Conservation (phyloP, 2,113 vertebrate species). For the Gnathonemus longibarbis region DNA sequence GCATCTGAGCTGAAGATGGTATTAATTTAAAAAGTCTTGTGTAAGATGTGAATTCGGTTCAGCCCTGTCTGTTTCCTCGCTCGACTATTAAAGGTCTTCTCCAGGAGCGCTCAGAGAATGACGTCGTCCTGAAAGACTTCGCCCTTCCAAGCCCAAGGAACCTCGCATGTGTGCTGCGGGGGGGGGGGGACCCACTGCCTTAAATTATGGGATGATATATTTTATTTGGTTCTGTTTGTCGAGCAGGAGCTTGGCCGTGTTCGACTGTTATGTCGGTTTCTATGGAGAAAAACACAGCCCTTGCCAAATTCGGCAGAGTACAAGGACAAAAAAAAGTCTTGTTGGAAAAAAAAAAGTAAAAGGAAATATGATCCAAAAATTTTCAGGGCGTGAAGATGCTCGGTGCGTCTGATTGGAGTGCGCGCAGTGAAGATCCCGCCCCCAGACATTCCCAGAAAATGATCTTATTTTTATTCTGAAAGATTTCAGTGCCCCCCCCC, state of each 20-base stretch:
- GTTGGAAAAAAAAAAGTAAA: slow-evolving; percentile 51
- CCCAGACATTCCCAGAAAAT: slow-evolving; percentile 47
- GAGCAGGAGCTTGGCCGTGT: slow-evolving; percentile 74
- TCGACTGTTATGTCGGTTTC: slow-evolving; percentile 86
- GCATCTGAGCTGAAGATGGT: slow-evolving; percentile 22
- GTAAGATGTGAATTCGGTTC: slow-evolving; percentile 21
- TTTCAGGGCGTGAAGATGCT: slow-evolving; percentile 62
- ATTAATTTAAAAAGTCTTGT: slow-evolving; percentile 23
- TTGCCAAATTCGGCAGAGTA: slow-evolving; percentile 60
- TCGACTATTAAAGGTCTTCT: not conserved
- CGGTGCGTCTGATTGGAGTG: slow-evolving; percentile 43
- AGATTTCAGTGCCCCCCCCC: slow-evolving; percentile 47
- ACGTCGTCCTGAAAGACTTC: slow-evolving; percentile 26
- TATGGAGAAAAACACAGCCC: slow-evolving; percentile 77
- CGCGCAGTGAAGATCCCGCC: slow-evolving; percentile 42
- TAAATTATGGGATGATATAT: slow-evolving; percentile 50
- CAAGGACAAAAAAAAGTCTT: slow-evolving; percentile 54
- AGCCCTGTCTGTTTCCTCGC: slow-evolving; percentile 10
- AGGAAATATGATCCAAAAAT: slow-evolving; percentile 58
- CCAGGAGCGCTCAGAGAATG: slow-evolving; percentile 10
- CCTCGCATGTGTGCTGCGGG: slow-evolving; percentile 33
- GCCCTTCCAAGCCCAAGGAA: slow-evolving; percentile 23
- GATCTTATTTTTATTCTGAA: slow-evolving; percentile 44
- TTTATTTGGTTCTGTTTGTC: slow-evolving; percentile 73
- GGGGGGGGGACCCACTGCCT: slow-evolving; percentile 50